Percentiles rank a stretch among this genome's conserved stretches.
These are phyloP conservation scores for Irena cyanogastra DNA, from an alignment of 2,113 vertebrate genomes.

Conservation along the genomic window DNA sequence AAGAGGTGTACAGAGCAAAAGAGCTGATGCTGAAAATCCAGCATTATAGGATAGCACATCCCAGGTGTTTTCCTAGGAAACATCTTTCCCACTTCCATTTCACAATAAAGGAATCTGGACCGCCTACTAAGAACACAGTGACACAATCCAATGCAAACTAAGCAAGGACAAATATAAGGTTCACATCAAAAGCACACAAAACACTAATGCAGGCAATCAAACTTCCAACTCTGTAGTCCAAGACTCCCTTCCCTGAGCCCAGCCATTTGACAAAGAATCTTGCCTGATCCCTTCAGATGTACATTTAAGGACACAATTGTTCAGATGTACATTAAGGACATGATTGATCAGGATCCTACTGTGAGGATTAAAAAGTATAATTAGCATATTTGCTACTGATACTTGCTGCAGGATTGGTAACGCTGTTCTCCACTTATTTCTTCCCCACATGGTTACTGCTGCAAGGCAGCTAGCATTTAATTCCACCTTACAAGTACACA, in stretches of 20 bases:
- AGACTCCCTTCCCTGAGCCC: neutral
- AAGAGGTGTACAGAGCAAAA: neutral
- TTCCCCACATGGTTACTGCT: neutral
- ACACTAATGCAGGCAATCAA: neutral
- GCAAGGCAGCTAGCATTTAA: neutral
- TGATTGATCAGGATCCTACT: neutral
- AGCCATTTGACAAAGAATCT: neutral
- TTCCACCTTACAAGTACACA: neutral
- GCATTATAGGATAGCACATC: neutral
- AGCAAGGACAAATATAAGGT: neutral
- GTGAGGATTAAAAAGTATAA: neutral
- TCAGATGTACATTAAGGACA: neutral
- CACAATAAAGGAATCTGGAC: neutral
- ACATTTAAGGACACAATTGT: neutral
- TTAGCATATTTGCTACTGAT: neutral
- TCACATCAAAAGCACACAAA: neutral
- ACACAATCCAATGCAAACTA: neutral
- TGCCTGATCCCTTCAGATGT: neutral
- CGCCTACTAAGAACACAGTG: neutral
- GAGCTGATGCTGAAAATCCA: neutral
- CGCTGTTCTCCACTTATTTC: neutral
- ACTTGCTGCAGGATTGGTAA: neutral
- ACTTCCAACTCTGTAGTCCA: neutral
- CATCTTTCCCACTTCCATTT: neutral
- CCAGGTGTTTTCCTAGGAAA: neutral